Base-by-base conservation (phyloP, 2,888 invertebrate species). In the Nudaria mundana region DNA sequence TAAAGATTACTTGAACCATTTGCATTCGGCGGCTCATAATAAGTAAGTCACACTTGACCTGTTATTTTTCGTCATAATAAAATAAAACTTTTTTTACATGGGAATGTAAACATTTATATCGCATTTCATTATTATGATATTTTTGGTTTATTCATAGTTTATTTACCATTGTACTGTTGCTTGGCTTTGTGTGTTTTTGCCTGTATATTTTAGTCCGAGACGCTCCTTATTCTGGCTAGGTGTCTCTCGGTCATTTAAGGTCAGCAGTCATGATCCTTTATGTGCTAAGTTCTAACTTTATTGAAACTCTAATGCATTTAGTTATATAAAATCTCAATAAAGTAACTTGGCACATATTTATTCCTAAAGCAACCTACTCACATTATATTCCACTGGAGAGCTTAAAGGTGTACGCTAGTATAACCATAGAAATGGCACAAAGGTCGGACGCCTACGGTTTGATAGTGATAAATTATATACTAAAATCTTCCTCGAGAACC, bases 1-100 rank as follows among this genome's bases (percentile, higher is more conserved):
- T 34, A 95, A 95, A 76, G 95, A 95, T 74, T 95, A 94, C 75
- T 83, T 97, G 56, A 93, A 93, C 76, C 97, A 97, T 88, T 90
- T 96, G 57, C 96, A 96, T 72, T 91, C 93, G 35, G 91, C 92
- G 47, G 93, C 93, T 23, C 97, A 97, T 83, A 93, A 93, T 67
- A 91, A 93, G 79, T 90, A 39, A 81, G 80, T 75, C 24, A 18
- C 7, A 4, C 5, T n/a, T n/a, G n/a, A n/a, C n/a, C n/a, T n/a
- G n/a, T n/a, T n/a, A n/a, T n/a, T n/a, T n/a, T n/a, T n/a, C n/a
- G n/a, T n/a, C n/a, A n/a, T n/a, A n/a, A n/a, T n/a, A n/a, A n/a
- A n/a, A n/a, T n/a, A n/a, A n/a, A n/a, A n/a, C n/a, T n/a, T n/a
- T n/a, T n/a, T n/a, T n/a, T n/a, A n/a, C n/a, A n/a, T n/a, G n/a